Conservation (phyloP, 2,888 invertebrate genomes). For the Magallana nippona region DNA sequence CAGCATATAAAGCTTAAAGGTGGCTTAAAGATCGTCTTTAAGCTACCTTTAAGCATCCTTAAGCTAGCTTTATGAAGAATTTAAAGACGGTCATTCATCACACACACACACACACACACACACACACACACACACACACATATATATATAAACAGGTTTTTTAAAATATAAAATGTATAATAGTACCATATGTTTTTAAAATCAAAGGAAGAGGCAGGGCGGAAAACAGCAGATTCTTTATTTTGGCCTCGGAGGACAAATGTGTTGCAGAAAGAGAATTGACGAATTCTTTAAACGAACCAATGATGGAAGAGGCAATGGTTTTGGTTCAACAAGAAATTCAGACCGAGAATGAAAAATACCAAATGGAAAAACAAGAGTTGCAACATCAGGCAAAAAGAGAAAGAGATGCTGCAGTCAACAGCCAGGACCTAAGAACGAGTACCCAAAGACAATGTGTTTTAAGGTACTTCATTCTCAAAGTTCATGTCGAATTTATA, state of each 20-base stretch:
- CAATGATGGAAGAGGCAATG: constrained; percentile 74
- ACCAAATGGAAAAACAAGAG: constrained; percentile 48
- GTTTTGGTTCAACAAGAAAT: constrained; percentile 43
- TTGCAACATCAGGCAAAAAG: constrained; percentile 66
- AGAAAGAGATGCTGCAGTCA: constrained; percentile 59
- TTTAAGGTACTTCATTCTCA: neutral
- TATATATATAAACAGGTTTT: no score
- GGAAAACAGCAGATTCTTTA: constrained; percentile 70
- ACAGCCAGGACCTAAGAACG: constrained; percentile 37
- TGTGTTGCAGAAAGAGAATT: constrained; percentile 73
- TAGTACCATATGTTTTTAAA: no score
- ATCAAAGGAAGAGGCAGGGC: constrained; percentile 75
- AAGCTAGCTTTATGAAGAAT: no score
- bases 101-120: no score
- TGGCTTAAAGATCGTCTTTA: no score
- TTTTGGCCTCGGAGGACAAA: constrained; percentile 67
- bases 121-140: no score
- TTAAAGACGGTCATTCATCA: no score
- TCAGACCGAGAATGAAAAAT: constrained; percentile 55
- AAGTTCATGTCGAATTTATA: neutral
- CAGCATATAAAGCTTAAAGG: no score
- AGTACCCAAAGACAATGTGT: constrained; percentile 61
- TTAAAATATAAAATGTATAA: no score
- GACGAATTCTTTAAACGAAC: constrained; percentile 73
- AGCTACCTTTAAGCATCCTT: no score